Conservation (phyloP, 2,888 invertebrate genomes). For the Sepioteuthis lessoniana region DNA sequence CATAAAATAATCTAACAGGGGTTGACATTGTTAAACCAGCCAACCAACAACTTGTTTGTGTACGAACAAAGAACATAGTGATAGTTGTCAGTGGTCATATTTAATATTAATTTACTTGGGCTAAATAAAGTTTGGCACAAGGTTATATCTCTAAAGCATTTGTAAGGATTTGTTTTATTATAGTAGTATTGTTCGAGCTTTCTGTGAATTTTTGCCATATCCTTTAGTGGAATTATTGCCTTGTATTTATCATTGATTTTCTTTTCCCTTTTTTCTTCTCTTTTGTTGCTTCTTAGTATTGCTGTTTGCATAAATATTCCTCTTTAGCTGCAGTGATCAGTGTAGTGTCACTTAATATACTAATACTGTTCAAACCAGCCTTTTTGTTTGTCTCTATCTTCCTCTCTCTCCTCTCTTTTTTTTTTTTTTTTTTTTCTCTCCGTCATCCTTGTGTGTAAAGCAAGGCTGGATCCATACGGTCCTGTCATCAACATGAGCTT, state of each 20-base stretch:
- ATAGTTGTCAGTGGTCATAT: too few relatives aligned
- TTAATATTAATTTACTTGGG: too few relatives aligned
- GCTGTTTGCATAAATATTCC: neutral
- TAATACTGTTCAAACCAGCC: neutral
- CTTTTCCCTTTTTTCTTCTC: neutral
- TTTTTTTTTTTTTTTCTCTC: neutral
- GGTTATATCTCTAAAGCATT: too few relatives aligned
- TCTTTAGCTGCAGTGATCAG: neutral
- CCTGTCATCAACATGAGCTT: neutral
- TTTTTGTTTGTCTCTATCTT: neutral
- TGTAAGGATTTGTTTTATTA: too few relatives aligned
- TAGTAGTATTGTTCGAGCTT: too few relatives aligned
- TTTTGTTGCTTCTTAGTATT: neutral
- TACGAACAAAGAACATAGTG: too few relatives aligned
- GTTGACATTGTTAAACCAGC: too few relatives aligned
- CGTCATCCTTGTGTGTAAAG: neutral
- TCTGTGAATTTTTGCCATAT: too few relatives aligned
- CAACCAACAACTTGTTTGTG: too few relatives aligned
- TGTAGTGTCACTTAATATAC: neutral
- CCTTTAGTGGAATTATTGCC: neutral
- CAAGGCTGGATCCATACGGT: neutral
- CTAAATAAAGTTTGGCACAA: too few relatives aligned
- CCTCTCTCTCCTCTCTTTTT: neutral
- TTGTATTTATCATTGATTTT: neutral
- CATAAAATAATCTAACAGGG: too few relatives aligned